Base-by-base conservation (phyloP, 1,140 invertebrate genomes). In the Aporrectodea caliginosa region DNA sequence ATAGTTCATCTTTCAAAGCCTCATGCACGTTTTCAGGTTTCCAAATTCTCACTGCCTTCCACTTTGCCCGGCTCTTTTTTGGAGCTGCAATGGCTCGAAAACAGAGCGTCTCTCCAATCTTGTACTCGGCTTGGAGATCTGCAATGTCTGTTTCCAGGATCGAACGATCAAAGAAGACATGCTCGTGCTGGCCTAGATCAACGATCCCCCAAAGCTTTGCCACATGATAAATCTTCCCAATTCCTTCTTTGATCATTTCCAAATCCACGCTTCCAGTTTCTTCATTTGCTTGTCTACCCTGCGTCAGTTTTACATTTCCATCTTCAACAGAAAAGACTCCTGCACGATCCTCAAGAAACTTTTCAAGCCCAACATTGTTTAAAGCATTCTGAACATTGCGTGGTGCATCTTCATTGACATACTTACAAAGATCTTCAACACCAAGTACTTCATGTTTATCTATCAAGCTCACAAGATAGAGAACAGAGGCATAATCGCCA, bases 181-280 rank as follows among this genome's bases (percentile, higher is more conserved):
- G 88, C 81, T 89, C 88, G 84, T 89, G 88, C 78, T 86, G 85
- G 0, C 88, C 88, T 6, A 89, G 83, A 81, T 89, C 88, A 76
- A 89, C 85, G 68, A 89, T 89, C 0, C 88, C 88, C 87, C 88
- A 89, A 14, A 89, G 81, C 81, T 88, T 89, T 12, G 88, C 88
- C 27, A 88, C 85, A 82, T 89, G 88, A 80, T 85, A 89, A 29
- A 89, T 84, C 74, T 85, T 84, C 0, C 88, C 88, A 79, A 86
- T 86, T 6, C 86, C 82, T 32, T 83, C 83, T 58, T 58, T 58
- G 6, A 58, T 58, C 6, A 58, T 12, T 58, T 58, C 43, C n/a
- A n/a, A n/a, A n/a, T n/a, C n/a, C n/a, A n/a, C n/a, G 22, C 22
- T 22, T 58, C 22, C 43, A 58, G 6, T 58, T 58, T 58, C 43